Evolutionary conservation across 92 coral and sea anemone genomes (phyloP).

Genomic region (Parazoanthus atlanticus): DNA sequence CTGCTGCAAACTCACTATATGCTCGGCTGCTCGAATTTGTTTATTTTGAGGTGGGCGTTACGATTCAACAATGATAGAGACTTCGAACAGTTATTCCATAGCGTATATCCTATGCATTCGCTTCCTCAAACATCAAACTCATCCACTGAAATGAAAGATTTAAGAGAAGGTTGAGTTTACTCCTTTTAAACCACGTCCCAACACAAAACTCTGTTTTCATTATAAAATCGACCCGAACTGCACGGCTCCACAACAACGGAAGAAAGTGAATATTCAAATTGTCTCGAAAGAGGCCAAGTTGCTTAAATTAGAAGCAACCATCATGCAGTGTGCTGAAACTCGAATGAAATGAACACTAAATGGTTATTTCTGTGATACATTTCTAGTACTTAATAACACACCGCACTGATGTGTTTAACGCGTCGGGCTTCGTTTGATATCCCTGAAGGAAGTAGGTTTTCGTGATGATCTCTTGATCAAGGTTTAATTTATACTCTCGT

Average conservation of each 20-base stretch:
- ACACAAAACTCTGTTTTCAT: slow-evolving; percentile 2
- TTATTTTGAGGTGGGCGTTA: slow-evolving; percentile 89
- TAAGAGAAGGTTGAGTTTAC: background rate
- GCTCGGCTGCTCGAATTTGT: slow-evolving; percentile 50
- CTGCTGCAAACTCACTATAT: slow-evolving; percentile 14
- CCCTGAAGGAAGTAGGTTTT: slow-evolving; percentile 7
- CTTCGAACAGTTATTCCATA: slow-evolving; percentile 52
- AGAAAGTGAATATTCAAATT: slow-evolving; percentile 40
- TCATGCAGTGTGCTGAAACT: slow-evolving; percentile 32
- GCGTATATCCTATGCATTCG: slow-evolving; percentile 43
- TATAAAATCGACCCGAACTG: slow-evolving; percentile 14
- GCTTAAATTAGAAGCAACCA: slow-evolving; percentile 38
- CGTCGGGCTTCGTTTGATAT: slow-evolving; percentile 18
- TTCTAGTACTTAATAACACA: background rate
- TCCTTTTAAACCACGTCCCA: background rate
- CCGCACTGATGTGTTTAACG: slow-evolving; percentile 9
- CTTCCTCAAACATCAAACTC: slow-evolving; percentile 1
- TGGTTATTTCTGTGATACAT: background rate
- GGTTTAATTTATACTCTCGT: slow-evolving; percentile 49
- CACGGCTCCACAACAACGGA: slow-evolving; percentile 31
- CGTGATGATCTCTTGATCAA: slow-evolving; percentile 41
- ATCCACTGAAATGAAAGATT: background rate
- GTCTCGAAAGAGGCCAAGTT: slow-evolving; percentile 40
- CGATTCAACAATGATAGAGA: slow-evolving; percentile 43
- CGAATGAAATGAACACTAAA: slow-evolving; percentile 34